phyloP scores from a whole-genome alignment of 2,888 invertebrate species.

The Mythimna lalbum region DNA sequence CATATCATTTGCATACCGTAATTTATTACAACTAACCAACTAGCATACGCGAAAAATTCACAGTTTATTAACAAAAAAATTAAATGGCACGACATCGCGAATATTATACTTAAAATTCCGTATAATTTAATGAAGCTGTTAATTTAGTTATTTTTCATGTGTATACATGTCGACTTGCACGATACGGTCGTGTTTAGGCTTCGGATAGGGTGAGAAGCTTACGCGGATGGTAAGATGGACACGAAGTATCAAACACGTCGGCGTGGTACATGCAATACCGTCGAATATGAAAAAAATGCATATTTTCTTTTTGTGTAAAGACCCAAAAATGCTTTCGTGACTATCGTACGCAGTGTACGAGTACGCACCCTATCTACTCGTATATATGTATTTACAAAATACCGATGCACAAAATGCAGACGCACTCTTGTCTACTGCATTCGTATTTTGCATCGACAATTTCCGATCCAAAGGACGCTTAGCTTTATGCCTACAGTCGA shows the following conservation, averaged over 20 bases:
- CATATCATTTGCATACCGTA: constrained; percentile 26
- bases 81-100: constrained; percentile 32
- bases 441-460: no score
- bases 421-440: no score
- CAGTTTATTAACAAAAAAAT: constrained; percentile 36
- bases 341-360: no score
- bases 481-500: no score
- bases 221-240: neutral
- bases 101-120: constrained; percentile 40
- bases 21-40: constrained; percentile 29
- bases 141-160: constrained; percentile 41
- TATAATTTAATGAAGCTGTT: constrained; percentile 56
- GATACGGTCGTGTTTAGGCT: constrained; percentile 31
- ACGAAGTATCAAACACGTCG: neutral
- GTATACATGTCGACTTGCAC: constrained; percentile 42
- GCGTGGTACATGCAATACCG: no score
- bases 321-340: no score
- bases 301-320: no score
- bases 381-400: no score
- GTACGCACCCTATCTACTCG: no score
- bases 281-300: no score
- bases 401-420: no score
- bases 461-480: no score
- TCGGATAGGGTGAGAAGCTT: neutral
- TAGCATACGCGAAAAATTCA: constrained; percentile 28